Percentiles rank a stretch among this genome's conserved stretches.
Evolutionary conservation across 2,888 invertebrate genomes (phyloP).

Genomic region (Lymantria monacha): DNA sequence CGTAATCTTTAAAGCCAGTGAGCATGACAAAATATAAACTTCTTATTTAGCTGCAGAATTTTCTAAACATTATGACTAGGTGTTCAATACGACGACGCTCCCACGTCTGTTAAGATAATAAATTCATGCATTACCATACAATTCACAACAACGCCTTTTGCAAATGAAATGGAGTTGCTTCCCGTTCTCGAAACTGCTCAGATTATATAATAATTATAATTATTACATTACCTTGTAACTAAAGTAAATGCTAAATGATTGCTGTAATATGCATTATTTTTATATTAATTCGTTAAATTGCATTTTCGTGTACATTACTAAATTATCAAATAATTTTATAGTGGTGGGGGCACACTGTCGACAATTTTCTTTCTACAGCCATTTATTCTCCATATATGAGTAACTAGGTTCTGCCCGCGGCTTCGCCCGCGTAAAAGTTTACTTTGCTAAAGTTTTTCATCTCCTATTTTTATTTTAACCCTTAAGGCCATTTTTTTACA

Average conservation of each 20-base stretch:
- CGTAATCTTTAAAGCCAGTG: background rate
- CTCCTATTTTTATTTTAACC: no score
- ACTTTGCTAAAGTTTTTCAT: no score
- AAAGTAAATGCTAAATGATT: background rate
- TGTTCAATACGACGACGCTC: slow-evolving; percentile 39
- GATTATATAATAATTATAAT: slow-evolving; percentile 39
- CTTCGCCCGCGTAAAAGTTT: no score
- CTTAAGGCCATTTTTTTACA: no score
- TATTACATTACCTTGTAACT: slow-evolving; percentile 23
- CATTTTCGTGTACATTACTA: no score
- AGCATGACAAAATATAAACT: background rate
- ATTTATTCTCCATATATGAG: no score
- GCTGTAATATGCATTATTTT: slow-evolving; percentile 1
- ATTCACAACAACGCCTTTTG: slow-evolving; percentile 56
- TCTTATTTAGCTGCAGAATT: background rate
- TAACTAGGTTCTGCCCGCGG: no score
- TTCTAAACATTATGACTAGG: slow-evolving; percentile 27
- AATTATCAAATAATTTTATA: no score
- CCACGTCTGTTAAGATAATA: slow-evolving; percentile 62
- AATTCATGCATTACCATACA: slow-evolving; percentile 68
- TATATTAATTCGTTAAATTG: background rate
- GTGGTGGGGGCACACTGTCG: no score
- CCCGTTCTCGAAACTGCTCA: slow-evolving; percentile 40
- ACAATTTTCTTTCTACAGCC: no score
- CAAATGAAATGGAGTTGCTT: slow-evolving; percentile 62